Percentiles rank a stretch among this genome's conserved stretches.
These are phyloP conservation scores for Hirundichthys speculiger DNA, from an alignment of 2,113 vertebrate genomes.

Conservation along the genomic window DNA sequence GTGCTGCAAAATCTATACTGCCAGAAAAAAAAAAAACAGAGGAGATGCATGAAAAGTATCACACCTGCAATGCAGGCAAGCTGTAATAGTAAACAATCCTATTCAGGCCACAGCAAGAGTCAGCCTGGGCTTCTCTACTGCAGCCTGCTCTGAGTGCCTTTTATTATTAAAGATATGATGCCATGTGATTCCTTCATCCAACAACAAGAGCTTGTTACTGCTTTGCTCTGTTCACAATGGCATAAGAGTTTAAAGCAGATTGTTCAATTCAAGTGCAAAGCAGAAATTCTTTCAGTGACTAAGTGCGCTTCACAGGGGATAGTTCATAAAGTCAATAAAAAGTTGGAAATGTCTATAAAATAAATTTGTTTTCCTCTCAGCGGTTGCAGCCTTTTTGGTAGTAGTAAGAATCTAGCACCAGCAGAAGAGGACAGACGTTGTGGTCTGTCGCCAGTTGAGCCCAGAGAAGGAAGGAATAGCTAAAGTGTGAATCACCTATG, in stretches of 20 bases:
- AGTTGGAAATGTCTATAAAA: constrained; percentile 59
- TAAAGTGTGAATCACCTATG: constrained; percentile 56
- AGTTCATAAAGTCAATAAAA: constrained; percentile 51
- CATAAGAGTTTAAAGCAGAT: constrained; percentile 27
- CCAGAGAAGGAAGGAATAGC: constrained; percentile 45
- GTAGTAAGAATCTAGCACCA: constrained; percentile 41
- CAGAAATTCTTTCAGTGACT: constrained; percentile 26
- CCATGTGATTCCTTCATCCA: constrained; percentile 31
- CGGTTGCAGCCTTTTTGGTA: constrained; percentile 28
- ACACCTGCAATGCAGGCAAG: constrained; percentile 55
- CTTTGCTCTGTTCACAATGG: constrained; percentile 56
- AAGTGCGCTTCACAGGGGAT: constrained; percentile 4
- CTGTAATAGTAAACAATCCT: constrained; percentile 58
- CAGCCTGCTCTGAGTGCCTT: constrained; percentile 34
- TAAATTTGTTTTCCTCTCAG: constrained; percentile 31
- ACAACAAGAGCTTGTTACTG: constrained; percentile 53
- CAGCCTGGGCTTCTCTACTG: constrained; percentile 20
- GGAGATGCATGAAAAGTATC: constrained; percentile 30
- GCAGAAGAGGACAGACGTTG: constrained; percentile 50
- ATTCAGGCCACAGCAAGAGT: constrained; percentile 16
- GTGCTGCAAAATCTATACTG: constrained; percentile 15
- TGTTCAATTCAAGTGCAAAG: constrained; percentile 51
- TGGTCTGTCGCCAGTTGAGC: constrained; percentile 46
- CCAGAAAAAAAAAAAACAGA: constrained; percentile 37
- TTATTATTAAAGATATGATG: constrained; percentile 54